Conservation (phyloP, 2,888 invertebrate genomes). For the Eupelmus urozonus region DNA sequence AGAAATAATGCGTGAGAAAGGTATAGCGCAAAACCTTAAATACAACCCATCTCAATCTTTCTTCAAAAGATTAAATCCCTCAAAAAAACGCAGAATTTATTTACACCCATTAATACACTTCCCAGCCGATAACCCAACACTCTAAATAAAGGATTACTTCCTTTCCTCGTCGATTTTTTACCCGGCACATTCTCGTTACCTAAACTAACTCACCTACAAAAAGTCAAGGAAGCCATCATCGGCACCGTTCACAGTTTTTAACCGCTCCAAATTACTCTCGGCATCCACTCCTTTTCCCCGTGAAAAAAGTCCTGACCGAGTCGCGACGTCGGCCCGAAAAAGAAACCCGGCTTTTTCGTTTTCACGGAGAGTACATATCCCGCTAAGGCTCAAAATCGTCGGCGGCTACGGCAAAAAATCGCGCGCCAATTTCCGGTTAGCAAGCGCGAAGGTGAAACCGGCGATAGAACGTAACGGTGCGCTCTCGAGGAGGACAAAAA, state of each 20-base stretch:
- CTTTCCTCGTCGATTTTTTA: neutral
- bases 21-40: no score
- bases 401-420: neutral
- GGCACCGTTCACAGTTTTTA: neutral
- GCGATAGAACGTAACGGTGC: conserved; percentile 43
- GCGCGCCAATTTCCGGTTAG: conserved; percentile 42
- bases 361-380: neutral
- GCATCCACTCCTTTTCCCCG: no score
- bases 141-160: no score
- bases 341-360: neutral
- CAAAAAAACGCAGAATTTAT: no score
- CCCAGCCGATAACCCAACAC: no score
- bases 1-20: no score
- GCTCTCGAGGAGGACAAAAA: neutral
- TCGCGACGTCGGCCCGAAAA: neutral
- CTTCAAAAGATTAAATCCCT: no score
- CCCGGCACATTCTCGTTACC: neutral
- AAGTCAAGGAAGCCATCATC: neutral
- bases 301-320: conserved; percentile 14
- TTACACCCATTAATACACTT: no score
- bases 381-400: conserved; percentile 1
- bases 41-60: no score
- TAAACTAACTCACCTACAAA: neutral
- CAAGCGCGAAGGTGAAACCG: conserved; percentile 48
- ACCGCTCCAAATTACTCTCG: no score